phyloP scores from a whole-genome alignment of 1,140 invertebrate genomes.

The Potamilus streckersoni region DNA sequence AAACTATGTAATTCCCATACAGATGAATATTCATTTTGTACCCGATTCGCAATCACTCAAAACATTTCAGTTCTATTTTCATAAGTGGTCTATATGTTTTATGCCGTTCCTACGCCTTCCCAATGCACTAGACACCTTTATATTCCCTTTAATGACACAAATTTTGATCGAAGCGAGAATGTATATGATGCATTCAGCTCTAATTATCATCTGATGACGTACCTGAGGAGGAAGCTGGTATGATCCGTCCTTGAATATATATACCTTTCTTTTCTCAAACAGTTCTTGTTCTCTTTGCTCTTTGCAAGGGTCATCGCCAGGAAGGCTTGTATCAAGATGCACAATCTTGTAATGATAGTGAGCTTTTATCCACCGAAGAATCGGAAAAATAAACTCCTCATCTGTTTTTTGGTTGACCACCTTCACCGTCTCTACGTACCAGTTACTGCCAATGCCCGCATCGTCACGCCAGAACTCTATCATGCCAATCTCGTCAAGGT shows the following conservation, averaged over 20 bases:
- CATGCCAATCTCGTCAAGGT: conserved; percentile 1
- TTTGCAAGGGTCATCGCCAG: conserved; percentile 1
- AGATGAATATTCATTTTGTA: too few species aligned
- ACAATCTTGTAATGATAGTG: conserved; percentile 12
- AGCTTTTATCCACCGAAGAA: conserved; percentile 17
- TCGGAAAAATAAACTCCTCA: conserved; percentile 11
- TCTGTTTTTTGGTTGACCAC: conserved; percentile 3
- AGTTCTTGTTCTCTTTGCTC: conserved; percentile 16
- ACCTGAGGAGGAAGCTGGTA: neutral
- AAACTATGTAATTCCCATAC: too few species aligned
- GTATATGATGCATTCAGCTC: too few species aligned
- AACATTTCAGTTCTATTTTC: too few species aligned
- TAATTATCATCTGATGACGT: too few species aligned
- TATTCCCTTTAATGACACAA: too few species aligned
- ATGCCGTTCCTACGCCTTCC: too few species aligned
- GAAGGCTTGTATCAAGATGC: conserved; percentile 18
- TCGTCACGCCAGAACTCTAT: conserved; percentile 19
- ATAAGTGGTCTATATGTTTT: too few species aligned
- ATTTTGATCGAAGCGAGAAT: too few species aligned
- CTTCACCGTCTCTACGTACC: conserved; percentile 21
- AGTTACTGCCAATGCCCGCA: neutral
- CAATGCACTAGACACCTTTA: too few species aligned
- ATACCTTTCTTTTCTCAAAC: conserved; percentile 8
- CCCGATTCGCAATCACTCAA: too few species aligned
- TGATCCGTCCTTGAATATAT: neutral